Conservation (phyloP, 1,140 invertebrate genomes). For the Battus philenor region DNA sequence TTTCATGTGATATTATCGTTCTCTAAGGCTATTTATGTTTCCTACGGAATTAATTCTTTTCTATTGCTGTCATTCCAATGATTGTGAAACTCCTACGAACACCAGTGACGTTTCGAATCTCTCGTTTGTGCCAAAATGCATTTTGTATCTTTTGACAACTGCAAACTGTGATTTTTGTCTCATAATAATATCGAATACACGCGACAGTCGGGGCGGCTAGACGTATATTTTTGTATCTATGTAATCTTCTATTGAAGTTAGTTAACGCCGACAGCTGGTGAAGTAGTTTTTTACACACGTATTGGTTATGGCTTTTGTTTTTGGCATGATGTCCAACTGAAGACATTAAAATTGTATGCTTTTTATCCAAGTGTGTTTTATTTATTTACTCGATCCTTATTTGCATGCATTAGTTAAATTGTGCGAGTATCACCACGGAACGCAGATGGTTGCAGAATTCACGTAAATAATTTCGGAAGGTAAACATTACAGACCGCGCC, state of each 20-base stretch:
- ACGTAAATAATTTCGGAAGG: conserved; percentile 23
- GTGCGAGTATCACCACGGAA: conserved; percentile 31
- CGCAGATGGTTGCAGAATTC: conserved; percentile 67
- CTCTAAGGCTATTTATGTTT: conserved; percentile 59
- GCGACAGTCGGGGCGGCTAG: conserved; percentile 37
- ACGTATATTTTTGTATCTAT: conserved; percentile 66
- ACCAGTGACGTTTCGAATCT: conserved; percentile 38
- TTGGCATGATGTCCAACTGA: conserved; percentile 65
- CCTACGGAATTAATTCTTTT: conserved; percentile 39
- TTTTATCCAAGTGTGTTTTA: conserved; percentile 63
- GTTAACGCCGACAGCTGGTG: conserved; percentile 43
- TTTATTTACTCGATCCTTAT: conserved; percentile 39
- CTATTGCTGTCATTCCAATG: conserved; percentile 20
- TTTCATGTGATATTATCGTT: conserved; percentile 71
- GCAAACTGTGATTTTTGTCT: conserved; percentile 57
- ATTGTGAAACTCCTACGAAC: conserved; percentile 21
- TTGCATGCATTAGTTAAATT: conserved; percentile 46
- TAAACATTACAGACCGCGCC: conserved; percentile 12
- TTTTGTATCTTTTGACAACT: conserved; percentile 43
- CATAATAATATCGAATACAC: conserved; percentile 44
- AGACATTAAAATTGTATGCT: conserved; percentile 73
- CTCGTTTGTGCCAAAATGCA: conserved; percentile 64
- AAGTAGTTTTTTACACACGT: conserved; percentile 25
- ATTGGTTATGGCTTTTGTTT: conserved; percentile 58
- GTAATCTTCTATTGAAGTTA: conserved; percentile 64